Percentiles rank a stretch among this genome's conserved stretches.
Evolutionary conservation across 2,888 invertebrate genomes (phyloP).

Genomic region (Nemotelus pantherinus): DNA sequence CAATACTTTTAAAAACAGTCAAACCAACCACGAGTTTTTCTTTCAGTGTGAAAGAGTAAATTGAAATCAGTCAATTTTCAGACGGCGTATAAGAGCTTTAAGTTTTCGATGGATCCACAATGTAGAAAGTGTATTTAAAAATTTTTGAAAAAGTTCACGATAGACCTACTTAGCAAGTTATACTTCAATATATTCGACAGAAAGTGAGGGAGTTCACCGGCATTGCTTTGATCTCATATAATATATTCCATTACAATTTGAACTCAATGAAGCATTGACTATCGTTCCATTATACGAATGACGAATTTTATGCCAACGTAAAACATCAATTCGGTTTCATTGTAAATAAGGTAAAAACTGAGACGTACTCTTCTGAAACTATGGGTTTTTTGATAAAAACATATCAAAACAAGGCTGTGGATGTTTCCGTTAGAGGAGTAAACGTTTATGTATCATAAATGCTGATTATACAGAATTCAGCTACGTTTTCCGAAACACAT

Average conservation of each 20-base stretch:
- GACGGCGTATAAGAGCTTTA: not conserved
- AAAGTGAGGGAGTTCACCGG: not conserved
- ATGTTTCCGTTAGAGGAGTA: conserved; percentile 49
- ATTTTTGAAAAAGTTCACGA: not conserved
- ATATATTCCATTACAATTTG: not conserved
- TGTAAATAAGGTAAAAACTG: not conserved
- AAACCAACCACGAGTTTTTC: too few species aligned
- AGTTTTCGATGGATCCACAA: not conserved
- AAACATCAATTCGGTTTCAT: not conserved
- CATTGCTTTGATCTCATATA: not conserved
- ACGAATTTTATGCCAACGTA: not conserved
- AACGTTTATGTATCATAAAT: not conserved
- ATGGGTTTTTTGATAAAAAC: not conserved
- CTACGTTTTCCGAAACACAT: conserved; percentile 42
- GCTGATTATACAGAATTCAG: not conserved
- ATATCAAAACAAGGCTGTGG: not conserved
- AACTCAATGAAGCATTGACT: not conserved
- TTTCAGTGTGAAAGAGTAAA: too few species aligned
- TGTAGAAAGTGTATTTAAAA: not conserved
- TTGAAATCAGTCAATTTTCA: not conserved
- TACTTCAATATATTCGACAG: not conserved
- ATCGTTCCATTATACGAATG: not conserved
- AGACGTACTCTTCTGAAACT: not conserved
- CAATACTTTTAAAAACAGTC: too few species aligned
- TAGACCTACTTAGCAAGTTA: not conserved